Evolutionary conservation across 2,888 invertebrate species (phyloP), one percentile per base, ranked within the genome.

Genomic region (Ariolimax columbianus): DNA sequence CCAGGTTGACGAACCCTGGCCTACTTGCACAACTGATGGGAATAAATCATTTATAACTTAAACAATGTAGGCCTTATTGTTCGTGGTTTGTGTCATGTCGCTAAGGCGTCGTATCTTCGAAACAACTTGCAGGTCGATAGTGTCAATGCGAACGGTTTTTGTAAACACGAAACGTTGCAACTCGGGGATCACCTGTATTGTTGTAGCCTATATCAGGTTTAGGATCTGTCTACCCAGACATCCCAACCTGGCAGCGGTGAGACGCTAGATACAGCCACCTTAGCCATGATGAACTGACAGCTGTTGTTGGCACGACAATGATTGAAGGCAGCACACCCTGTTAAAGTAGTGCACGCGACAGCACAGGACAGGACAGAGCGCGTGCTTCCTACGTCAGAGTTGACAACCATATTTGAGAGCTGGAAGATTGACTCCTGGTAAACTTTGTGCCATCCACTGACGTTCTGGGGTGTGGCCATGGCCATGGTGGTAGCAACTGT

Each of bases 281-380:
- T 0, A 4, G 26, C n/a, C 1, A 78, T 26, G 3, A 78, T 78
- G n/a, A 78, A 63, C 40, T 78, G 38, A 38, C 77, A 78, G 0
- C 0, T 78, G 40, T 78, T 78, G 40, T 78, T n/a, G 6, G n/a
- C 1, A 3, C 26, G 59, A 0, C 33, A 63, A n/a, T 78, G 63
- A n/a, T 78, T 78, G 77, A 78, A 78, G 14, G 77, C 59, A 26
- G 38, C 2, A 40, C 77, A 78, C 7, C 77, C 77, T 17, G 38
- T 7, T n/a, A 63, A n/a, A 11, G 38, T 38, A 7, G 59, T 59
- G 40, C 77, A 78, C 59, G 40, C n/a, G 40, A 78, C 63, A 38
- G 77, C 77, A 40, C 77, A 78, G 2, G 55, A 63, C n/a, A 63
- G 40, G 1, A 78, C 38, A 1, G 77, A 11, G 17, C 63, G 59